Evolutionary conservation across 2,113 vertebrate species (phyloP).

Genomic region (Eudorcas thomsonii): DNA sequence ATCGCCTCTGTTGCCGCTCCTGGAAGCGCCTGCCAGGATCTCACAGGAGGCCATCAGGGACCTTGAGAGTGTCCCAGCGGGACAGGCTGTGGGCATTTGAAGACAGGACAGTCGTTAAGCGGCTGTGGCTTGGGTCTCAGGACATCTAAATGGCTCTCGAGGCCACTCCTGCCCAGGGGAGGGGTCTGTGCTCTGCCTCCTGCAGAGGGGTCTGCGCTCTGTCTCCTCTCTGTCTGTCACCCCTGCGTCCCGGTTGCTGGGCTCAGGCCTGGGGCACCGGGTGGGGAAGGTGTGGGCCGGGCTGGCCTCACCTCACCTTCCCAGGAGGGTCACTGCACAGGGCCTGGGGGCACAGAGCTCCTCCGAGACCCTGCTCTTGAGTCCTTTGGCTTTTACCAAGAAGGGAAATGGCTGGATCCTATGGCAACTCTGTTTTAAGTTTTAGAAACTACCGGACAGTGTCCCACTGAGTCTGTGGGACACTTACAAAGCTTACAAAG

Average conservation of each 20-base stretch:
- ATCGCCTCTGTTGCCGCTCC: background rate
- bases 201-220: background rate
- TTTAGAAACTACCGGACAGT: background rate
- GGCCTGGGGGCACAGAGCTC: background rate
- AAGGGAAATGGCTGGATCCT: background rate
- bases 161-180: background rate
- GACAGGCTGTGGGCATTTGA: background rate
- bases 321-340: background rate
- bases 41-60: background rate
- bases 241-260: background rate
- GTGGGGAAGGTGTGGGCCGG: too few relatives aligned
- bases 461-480: background rate
- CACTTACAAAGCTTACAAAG: background rate
- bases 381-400: background rate
- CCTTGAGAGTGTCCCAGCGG: background rate
- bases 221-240: background rate
- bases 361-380: background rate
- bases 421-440: background rate
- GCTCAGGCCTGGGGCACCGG: background rate
- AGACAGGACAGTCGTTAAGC: background rate
- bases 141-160: background rate
- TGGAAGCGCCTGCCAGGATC: rapidly evolving
- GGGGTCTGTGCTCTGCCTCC: background rate
- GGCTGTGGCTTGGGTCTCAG: background rate
- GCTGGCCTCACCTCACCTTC: too few relatives aligned